A percentile compares a stretch with the other conserved stretches of the same genome.
Evolutionary conservation across 1,140 invertebrate species (phyloP).

Genomic region (Drosophila lacteicornis): DNA sequence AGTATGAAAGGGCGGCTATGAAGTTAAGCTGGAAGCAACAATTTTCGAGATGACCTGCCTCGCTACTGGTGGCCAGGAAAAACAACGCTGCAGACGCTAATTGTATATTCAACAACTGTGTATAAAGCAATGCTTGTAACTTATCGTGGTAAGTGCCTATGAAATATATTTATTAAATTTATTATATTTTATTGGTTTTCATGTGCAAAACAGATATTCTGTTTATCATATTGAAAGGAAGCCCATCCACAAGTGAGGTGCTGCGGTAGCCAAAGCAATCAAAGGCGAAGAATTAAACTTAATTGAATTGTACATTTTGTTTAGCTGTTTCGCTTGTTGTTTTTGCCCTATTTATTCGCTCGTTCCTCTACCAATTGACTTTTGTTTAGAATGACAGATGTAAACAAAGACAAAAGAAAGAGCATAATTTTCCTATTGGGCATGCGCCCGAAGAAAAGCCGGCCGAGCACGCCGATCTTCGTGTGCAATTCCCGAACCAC

Average conservation of each 20-base stretch:
- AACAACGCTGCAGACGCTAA: background rate
- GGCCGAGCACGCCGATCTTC: slow-evolving; percentile 30
- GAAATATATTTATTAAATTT: no score
- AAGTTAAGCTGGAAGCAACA: no score
- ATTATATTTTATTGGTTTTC: background rate
- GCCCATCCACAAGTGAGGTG: no score
- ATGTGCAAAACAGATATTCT: background rate
- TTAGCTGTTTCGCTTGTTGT: background rate
- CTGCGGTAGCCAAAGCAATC: background rate
- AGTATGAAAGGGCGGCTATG: background rate
- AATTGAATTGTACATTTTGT: background rate
- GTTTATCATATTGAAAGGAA: background rate
- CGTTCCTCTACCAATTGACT: slow-evolving; percentile 1
- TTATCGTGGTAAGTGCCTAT: background rate
- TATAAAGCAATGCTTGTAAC: no score
- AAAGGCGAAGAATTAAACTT: background rate
- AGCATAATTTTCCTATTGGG: slow-evolving; percentile 14
- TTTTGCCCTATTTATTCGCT: slow-evolving; percentile 20
- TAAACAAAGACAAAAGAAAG: slow-evolving; percentile 53
- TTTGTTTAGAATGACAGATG: slow-evolving; percentile 71
- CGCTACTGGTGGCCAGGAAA: background rate
- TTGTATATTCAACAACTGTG: background rate
- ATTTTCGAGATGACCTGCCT: no score
- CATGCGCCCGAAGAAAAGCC: slow-evolving; percentile 46
- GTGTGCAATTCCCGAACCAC: slow-evolving; percentile 12